Evolutionary conservation across 1,140 invertebrate genomes (phyloP), one percentile per base, ranked within the genome.

Genomic region (Aradophagus sp.): DNA sequence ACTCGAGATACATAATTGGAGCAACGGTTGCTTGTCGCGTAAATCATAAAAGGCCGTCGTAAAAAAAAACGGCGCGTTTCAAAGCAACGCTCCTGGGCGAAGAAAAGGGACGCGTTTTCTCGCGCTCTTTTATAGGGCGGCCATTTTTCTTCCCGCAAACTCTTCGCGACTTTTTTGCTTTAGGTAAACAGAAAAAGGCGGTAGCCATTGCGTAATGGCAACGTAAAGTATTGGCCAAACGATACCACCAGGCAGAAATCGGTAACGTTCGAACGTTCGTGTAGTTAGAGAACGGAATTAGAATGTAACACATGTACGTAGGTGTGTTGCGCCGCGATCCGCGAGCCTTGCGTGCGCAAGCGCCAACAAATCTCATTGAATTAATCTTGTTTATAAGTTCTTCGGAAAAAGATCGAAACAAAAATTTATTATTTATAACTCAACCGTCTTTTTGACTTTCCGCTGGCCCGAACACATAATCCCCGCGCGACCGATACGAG

Each of bases 281-380:
- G 44, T 50, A 41, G 58, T 36, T 31, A 62, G 58, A 62, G 45
- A 50, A 47, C 58, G 58, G 58, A 62, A 50, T 62, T 62, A 62
- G 58, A 62, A 62, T 62, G 58, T 61, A 50, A 50, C 19, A 41
- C 45, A 59, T 39, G 41, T 20, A 59, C 12, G 55, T 59, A 48
- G 55, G 44, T 48, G 55, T 58, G 41, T 56, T 56, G 45, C 41
- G 47, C 23, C 27, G 27, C n/a, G n/a, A n/a, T n/a, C 35, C 42
- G 35, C 41, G 41, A 50, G 56, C 44, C 56, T 61, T 61, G 44
- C 56, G 56, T 61, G 44, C 36, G 44, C 42, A 35, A 47, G 31
- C 55, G 42, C 45, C 23, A 19, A 36, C 56, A 61, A 48, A 61
- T 61, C 44, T 48, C 12, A 29, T 45, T 41, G 19, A 35, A 45